Evolutionary conservation across 1,140 invertebrate genomes (phyloP), one percentile per base, ranked within the genome.

Genomic region (Campoletis sonorensis): DNA sequence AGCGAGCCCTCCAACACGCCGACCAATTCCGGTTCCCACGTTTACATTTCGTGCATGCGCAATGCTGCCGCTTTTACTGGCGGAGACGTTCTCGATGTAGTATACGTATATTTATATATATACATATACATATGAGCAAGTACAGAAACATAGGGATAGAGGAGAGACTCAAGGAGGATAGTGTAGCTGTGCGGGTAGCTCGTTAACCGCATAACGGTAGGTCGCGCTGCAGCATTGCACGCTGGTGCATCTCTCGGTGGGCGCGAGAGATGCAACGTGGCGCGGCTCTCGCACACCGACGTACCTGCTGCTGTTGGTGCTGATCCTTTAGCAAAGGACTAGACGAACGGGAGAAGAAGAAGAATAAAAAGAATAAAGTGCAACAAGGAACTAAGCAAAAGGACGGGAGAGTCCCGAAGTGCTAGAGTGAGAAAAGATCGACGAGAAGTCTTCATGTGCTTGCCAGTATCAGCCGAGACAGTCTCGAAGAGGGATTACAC

Each of bases 1-100:
- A 61, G 67, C 67, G 83, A 86, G 86, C 84, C 85, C 85, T 86
- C 76, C 76, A 78, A 78, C 76, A 87, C 85, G 85, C 87, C 85
- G 85, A 85, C 88, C 90, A 90, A 91, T 91, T 92, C 91, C 91
- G 91, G 91, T 92, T 92, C 91, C 91, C 91, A 92, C 91, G 91
- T 92, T 92, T 91, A 92, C 90, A 92, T 92, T 92, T 92, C 91
- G 90, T 91, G 91, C 91, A 92, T 92, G 91, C 90, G 91, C 91
- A 91, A 91, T 91, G 88, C 89, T 87, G 85, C 84, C 49, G 85
- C 83, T 85, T 87, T 81, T 83, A 80, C 58, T 85, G 30, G 84
- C 77, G 72, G 77, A 70, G 79, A 85, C 82, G 82, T 84, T 82
- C 83, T 76, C 82, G 81, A 81, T 86, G 85, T 86, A 81, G 49